These are phyloP conservation scores for Ataeniobius toweri DNA, from an alignment of 2,797 vertebrate species.

Conservation along the genomic window DNA sequence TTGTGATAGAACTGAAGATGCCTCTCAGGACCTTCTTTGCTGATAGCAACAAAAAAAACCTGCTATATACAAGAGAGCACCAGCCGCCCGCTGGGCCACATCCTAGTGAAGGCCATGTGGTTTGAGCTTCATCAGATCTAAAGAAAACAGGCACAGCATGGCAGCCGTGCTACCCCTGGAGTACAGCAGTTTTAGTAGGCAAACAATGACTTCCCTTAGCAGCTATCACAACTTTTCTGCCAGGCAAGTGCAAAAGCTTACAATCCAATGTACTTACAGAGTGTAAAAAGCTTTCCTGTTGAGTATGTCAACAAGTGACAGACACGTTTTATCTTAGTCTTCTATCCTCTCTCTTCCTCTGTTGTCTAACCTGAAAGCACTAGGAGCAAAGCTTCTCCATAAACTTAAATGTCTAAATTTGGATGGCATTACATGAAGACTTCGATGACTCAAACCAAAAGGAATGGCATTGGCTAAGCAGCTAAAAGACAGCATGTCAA, in stretches of 20 bases:
- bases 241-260: slow-evolving; percentile 59
- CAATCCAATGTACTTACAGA: slow-evolving; percentile 34
- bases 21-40: background rate
- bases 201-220: slow-evolving; percentile 65
- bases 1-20: background rate
- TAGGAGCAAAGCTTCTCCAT: slow-evolving; percentile 23
- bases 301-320: slow-evolving; percentile 15
- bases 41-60: slow-evolving; percentile 25
- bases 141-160: slow-evolving; percentile 71
- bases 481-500: slow-evolving; percentile 61
- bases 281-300: slow-evolving; percentile 18
- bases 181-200: slow-evolving; percentile 65
- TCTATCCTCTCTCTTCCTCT: slow-evolving; percentile 3
- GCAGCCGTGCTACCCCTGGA: slow-evolving; percentile 32
- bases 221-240: slow-evolving; percentile 59
- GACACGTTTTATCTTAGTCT: slow-evolving; percentile 5
- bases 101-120: slow-evolving; percentile 47
- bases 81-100: slow-evolving; percentile 20
- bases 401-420: slow-evolving; percentile 62
- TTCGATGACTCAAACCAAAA: slow-evolving; percentile 54
- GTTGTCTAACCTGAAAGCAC: slow-evolving; percentile 28
- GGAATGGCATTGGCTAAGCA: slow-evolving; percentile 57
- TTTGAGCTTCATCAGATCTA: slow-evolving; percentile 72
- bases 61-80: slow-evolving; percentile 12
- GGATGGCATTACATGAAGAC: slow-evolving; percentile 44